A percentile compares a stretch with the other conserved stretches of the same genome.
Conservation (phyloP, 2,797 vertebrate genomes). For the Sebastes jordani region DNA sequence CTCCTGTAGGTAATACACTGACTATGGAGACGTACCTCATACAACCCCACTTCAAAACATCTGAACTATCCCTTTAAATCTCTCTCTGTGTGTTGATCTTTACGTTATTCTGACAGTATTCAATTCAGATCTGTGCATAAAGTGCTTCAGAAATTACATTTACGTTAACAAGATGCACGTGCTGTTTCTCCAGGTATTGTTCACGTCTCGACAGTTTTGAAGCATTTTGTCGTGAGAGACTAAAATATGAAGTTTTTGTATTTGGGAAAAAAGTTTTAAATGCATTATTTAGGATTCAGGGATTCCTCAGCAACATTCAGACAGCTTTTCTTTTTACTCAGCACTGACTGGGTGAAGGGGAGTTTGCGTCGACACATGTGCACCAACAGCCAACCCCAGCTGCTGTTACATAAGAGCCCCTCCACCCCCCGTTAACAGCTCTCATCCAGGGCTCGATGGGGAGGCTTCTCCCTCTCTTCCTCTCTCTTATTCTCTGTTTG, state of each 20-base stretch:
- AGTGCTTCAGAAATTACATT: no score
- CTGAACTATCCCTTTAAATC: no score
- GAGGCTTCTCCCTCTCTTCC: constrained; percentile 6
- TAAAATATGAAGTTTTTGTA: background rate
- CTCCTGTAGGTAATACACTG: no score
- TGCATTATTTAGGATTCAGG: constrained; percentile 33
- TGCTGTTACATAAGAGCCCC: constrained; percentile 57
- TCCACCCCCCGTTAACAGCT: background rate
- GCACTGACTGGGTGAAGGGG: constrained; percentile 16
- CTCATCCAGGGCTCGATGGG: constrained; percentile 36
- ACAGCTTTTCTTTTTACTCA: background rate
- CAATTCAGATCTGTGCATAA: no score
- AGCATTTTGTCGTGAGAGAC: background rate
- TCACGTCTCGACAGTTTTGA: no score
- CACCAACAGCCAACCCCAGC: constrained; percentile 38
- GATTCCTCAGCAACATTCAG: constrained; percentile 16
- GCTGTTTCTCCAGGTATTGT: no score
- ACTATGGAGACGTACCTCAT: no score
- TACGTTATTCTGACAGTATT: no score
- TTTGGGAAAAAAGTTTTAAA: background rate
- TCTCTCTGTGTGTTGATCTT: no score
- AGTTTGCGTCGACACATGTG: constrained; percentile 33
- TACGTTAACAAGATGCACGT: no score
- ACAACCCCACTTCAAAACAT: no score
- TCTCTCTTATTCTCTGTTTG: background rate